phyloP scores from a whole-genome alignment of 53 echinoderm and acorn worm species.

The Patiria pectinifera region DNA sequence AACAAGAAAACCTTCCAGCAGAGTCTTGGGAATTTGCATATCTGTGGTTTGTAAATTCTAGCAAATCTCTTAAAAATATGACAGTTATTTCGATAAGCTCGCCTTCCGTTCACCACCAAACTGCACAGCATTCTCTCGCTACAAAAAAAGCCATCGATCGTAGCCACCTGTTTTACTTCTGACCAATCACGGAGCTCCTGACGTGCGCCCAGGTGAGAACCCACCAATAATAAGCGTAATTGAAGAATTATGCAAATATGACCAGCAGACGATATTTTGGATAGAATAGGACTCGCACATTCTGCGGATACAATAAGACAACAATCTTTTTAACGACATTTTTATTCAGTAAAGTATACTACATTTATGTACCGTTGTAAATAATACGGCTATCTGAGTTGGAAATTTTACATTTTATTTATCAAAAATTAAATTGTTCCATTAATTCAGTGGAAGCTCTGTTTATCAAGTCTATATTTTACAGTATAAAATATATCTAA shows the following conservation, averaged over 20 bases:
- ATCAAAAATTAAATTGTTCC: background rate
- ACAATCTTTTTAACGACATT: background rate
- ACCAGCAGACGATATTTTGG: conserved; percentile 8
- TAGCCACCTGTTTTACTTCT: background rate
- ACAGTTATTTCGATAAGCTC: too few species aligned
- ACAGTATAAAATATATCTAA: background rate
- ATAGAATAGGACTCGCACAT: too few species aligned
- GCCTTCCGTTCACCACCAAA: too few species aligned
- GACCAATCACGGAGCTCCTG: conserved; percentile 5
- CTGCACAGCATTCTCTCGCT: background rate
- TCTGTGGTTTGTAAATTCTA: background rate
- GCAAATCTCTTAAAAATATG: background rate
- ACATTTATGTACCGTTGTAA: background rate
- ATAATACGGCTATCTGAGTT: background rate
- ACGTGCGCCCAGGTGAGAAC: background rate
- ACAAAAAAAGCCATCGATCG: background rate
- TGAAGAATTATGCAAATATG: background rate
- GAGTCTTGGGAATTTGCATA: background rate
- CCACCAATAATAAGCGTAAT: background rate
- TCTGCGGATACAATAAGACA: background rate
- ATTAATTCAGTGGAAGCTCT: background rate
- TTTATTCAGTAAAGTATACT: background rate
- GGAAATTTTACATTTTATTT: background rate
- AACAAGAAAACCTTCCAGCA: background rate
- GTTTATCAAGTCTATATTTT: background rate